Base-by-base conservation (phyloP, 2,888 invertebrate species). In the Clitarchus hookeri region DNA sequence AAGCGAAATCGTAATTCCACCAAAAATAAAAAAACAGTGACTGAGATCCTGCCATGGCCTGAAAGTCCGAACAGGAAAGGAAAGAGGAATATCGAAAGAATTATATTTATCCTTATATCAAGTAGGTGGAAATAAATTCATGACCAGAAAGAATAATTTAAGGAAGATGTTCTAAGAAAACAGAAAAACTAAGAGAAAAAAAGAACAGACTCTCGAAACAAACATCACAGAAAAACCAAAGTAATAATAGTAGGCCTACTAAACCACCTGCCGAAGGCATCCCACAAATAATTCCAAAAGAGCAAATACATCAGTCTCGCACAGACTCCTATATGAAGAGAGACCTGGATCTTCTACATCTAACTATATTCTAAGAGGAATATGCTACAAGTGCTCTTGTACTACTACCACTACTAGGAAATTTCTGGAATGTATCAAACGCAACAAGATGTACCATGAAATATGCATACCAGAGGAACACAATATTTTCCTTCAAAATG, bases 401-500 rank as follows among this genome's bases (percentile, higher is more conserved):
- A n/a, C n/a, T n/a, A n/a, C n/a, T n/a, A 65, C 65, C 11, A 8
- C 4, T 65, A 65, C 65, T 19, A 65, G 65, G 65, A 16, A 65
- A 65, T 9, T 8, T 8, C 65, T 65, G 65, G 65, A 9, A 65
- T 9, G 65, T 65, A 65, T 9, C 16, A 65, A 65, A 65, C 16
- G 65, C 65, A 65, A 65, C 11, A 65, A 65, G 65, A 65, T 65
- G 4, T 65, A 65, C 65, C 65, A 16, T 65, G 65, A 65, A 23
- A 65, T 16, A 19, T 65, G 82, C 11, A 82, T 84, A 23, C 78
- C 77, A 6, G 77, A 77, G 84, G 36, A 84, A 84, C 77, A 84
- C 44, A 77, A 84, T 6, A 78, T n/a, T 78, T 26, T 36, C 4
- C 44, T 6, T 84, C n/a, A n/a, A n/a, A n/a, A n/a, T n/a, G n/a